Base-by-base conservation (phyloP, 2,113 vertebrate genomes). In the Dasyprocta punctata region DNA sequence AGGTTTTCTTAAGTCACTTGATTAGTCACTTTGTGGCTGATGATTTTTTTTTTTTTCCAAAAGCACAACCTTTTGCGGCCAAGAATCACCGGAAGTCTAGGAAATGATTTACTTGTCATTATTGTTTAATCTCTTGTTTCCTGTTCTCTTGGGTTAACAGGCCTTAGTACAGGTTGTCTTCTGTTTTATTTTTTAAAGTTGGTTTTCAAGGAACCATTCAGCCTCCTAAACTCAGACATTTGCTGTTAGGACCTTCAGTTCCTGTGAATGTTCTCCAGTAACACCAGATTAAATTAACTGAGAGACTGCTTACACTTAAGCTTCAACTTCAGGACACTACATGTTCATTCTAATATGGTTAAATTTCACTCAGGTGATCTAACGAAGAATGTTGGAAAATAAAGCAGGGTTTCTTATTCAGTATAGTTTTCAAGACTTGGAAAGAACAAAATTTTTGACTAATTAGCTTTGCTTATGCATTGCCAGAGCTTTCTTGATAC, bases 91-190 rank as follows among this genome's bases (percentile, higher is more conserved):
- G 98, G 98, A 99, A 99, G 98, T 98, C 97, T 98, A 98, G 98
- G 98, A 98, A 99, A 99, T 98, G 96, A 99, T 99, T 99, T 98
- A 98, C 98, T 97, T 99, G 98, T 98, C 97, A 98, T 98, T 97
- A 92, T 95, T 96, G 92, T 98, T 99, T 98, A 98, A 98, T 98
- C 98, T 98, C 98, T 98, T 93, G 83, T 98, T 99, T 99, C 98
- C 98, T 98, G 97, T 98, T 98, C 98, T 98, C 96, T 92, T 90
- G 95, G 96, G 96, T 97, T 97, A 97, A 97, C 84, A 98, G 96
- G 90, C 98, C 97, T 98, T 97, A 97, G 98, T 96, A 84, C 96
- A 98, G 95, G 44, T 97, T 98, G 97, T 98, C 97, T 98, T 98
- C 89, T 98, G 97, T 96, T 67, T 90, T 97, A 95, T 97, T 97